These are phyloP conservation scores for Octonoba sinensis DNA, from an alignment of 2,888 invertebrate species.

Conservation along the genomic window DNA sequence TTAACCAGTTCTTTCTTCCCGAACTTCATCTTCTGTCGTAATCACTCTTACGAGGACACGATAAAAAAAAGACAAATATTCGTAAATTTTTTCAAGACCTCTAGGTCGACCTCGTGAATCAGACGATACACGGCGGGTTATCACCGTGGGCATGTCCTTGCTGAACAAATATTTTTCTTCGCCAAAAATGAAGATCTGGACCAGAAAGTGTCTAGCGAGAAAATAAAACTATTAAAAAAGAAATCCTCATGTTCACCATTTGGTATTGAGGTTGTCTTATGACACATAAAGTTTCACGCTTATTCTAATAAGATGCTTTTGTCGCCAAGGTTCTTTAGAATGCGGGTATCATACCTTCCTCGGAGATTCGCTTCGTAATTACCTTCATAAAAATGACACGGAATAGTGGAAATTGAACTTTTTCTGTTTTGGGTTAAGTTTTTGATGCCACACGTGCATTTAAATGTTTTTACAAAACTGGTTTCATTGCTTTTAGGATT, in stretches of 20 bases:
- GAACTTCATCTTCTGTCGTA: constrained; percentile 25
- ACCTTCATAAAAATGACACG: no score
- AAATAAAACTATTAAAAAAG: background rate
- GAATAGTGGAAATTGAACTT: no score
- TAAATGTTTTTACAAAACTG: no score
- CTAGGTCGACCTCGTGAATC: constrained; percentile 49
- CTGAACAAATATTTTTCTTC: constrained; percentile 41
- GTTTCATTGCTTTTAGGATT: no score
- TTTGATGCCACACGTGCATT: no score
- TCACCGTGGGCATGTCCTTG: constrained; percentile 26
- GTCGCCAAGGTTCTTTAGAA: background rate
- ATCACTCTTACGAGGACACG: constrained; percentile 30
- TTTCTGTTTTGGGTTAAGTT: no score
- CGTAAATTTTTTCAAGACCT: constrained; percentile 54
- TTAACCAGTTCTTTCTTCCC: constrained; percentile 38
- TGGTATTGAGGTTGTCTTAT: constrained; percentile 24
- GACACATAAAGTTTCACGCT: constrained; percentile 14
- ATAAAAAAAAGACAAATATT: constrained; percentile 14
- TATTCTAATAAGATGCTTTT: background rate
- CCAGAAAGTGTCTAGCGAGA: constrained; percentile 4
- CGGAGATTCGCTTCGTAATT: no score
- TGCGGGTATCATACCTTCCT: background rate
- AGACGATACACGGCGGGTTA: constrained; percentile 35
- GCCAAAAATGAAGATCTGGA: constrained; percentile 33
- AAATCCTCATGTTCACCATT: background rate